These are phyloP conservation scores for Schizothorax lantsangensis DNA, from an alignment of 2,797 vertebrate genomes.

Conservation along the genomic window DNA sequence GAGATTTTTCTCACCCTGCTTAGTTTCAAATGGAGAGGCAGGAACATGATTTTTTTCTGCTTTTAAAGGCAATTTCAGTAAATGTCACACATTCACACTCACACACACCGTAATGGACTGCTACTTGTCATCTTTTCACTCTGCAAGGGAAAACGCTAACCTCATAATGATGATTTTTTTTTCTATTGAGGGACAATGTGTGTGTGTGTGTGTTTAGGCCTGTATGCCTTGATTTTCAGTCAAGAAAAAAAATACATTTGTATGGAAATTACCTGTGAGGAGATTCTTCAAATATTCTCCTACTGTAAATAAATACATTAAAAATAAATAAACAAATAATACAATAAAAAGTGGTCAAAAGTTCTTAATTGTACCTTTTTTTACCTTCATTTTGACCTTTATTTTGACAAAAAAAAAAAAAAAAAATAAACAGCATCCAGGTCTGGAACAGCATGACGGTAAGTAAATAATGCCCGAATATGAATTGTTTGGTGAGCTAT, in stretches of 20 bases:
- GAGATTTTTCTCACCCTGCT: constrained; percentile 45
- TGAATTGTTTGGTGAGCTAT: neutral
- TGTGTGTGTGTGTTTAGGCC: neutral
- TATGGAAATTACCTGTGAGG: neutral
- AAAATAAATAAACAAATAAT: neutral
- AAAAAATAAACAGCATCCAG: too few species aligned
- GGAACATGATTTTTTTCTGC: constrained; percentile 21
- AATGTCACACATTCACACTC: constrained; percentile 52
- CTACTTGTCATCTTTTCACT: constrained; percentile 53
- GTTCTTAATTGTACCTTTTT: neutral
- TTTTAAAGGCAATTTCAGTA: constrained; percentile 60
- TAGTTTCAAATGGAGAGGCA: constrained; percentile 29
- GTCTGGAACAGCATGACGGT: too few species aligned
- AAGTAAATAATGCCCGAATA: neutral
- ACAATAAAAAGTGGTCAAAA: neutral
- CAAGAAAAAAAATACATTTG: neutral
- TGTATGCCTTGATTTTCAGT: neutral
- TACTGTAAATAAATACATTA: neutral
- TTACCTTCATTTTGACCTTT: neutral
- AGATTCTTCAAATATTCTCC: neutral
- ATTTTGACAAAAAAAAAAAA: neutral
- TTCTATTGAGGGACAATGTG: constrained; percentile 9
- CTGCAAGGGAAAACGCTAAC: constrained; percentile 41
- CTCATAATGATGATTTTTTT: constrained; percentile 28
- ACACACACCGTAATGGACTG: constrained; percentile 49